phyloP scores from a whole-genome alignment of 2,888 invertebrate species.

The Flabesymbios commensalis region DNA sequence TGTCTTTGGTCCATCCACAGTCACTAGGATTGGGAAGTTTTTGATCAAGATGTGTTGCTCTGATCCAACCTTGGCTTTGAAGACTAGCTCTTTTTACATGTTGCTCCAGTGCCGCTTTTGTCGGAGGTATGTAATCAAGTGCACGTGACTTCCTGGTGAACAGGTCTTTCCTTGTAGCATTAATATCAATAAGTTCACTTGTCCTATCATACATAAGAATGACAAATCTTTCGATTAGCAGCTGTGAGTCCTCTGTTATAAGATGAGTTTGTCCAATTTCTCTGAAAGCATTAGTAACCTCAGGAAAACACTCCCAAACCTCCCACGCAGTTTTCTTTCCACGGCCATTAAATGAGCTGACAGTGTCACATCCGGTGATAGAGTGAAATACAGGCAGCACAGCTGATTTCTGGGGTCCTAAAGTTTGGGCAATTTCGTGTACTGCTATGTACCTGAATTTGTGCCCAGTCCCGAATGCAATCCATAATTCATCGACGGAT shows the following conservation, averaged over 20 bases:
- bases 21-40: neutral
- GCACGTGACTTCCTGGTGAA: too few relatives aligned
- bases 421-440: conserved; percentile 17
- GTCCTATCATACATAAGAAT: too few relatives aligned
- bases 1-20: too few relatives aligned
- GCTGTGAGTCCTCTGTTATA: too few relatives aligned
- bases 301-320: neutral
- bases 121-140: too few relatives aligned
- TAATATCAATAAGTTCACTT: too few relatives aligned
- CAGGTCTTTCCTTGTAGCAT: too few relatives aligned
- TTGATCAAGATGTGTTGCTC: neutral
- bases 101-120: too few relatives aligned
- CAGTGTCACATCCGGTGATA: conserved; percentile 30
- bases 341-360: conserved; percentile 7
- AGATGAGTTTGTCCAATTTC: too few relatives aligned
- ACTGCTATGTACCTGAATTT: conserved; percentile 26
- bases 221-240: too few relatives aligned
- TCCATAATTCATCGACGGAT: conserved; percentile 18
- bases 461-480: conserved; percentile 25
- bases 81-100: neutral
- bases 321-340: conserved; percentile 27
- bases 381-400: too few relatives aligned
- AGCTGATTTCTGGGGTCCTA: conserved; percentile 14
- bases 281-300: too few relatives aligned
- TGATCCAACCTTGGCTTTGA: neutral